These are phyloP conservation scores for Rhopalosiphum padi DNA, from an alignment of 1,140 invertebrate genomes.

Conservation along the genomic window DNA sequence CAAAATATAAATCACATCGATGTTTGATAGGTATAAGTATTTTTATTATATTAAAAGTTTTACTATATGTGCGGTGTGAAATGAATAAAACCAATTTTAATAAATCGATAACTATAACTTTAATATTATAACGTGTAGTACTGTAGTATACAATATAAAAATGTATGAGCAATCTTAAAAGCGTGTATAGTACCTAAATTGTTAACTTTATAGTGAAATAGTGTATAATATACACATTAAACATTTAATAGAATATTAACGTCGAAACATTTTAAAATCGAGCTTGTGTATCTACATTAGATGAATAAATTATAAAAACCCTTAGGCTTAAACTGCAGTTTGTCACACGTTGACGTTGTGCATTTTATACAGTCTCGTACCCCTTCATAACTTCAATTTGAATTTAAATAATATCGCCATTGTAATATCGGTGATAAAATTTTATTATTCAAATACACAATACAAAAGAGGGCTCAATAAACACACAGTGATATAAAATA, in stretches of 20 bases:
- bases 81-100: background rate
- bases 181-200: background rate
- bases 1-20: background rate
- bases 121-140: background rate
- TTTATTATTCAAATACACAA: background rate
- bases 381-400: slow-evolving; percentile 24
- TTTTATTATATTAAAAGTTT: background rate
- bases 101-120: background rate
- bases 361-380: background rate
- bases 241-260: background rate
- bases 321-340: slow-evolving; percentile 10
- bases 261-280: background rate
- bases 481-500: background rate
- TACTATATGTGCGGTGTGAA: background rate
- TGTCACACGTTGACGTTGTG: background rate
- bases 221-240: background rate
- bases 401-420: slow-evolving; percentile 35
- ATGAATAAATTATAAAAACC: slow-evolving; percentile 20
- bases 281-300: background rate
- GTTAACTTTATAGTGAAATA: background rate
- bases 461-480: slow-evolving; percentile 1
- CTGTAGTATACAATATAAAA: too few species aligned
- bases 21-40: background rate
- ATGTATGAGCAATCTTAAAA: background rate
- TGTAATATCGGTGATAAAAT: slow-evolving; percentile 34